Base-by-base conservation (phyloP, 1,140 invertebrate genomes). In the Papilio glaucus region DNA sequence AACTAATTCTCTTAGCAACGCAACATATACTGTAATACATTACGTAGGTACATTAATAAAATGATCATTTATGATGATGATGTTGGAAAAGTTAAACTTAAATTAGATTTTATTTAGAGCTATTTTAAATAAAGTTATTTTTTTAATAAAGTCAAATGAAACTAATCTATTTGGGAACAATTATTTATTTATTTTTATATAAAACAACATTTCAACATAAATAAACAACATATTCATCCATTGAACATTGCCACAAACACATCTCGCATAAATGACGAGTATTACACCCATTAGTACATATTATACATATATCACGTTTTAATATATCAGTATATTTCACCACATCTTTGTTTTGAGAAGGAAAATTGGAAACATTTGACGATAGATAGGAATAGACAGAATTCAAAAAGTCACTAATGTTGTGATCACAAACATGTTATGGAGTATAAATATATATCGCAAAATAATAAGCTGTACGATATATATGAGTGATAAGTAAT, bases 121-220 rank as follows among this genome's bases (percentile, higher is more conserved):
- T n/a, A n/a, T n/a, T n/a, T n/a, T n/a, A n/a, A n/a, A n/a, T n/a
- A n/a, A 61, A 61, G 29, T 33, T 33, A 21, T 29, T 24, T 49
- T 49, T 49, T 0, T 49, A 45, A 29, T 60, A 26, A 29, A 10
- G 10, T 29, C 45, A 53, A 63, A 72, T 67, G 33, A 75, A 53
- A 71, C 38, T 33, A 72, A 6, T 13, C 18, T 18, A 53, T 63
- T 62, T 76, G 71, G 76, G 84, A 88, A 86, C 85, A 87, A 84
- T 73, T 73, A 81, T 86, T 84, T 80, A 49, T 49, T 53, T 79
- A 75, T 82, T 86, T 86, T 82, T 83, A 82, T 84, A 85, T 77
- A 87, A 88, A 90, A 86, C 78, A 87, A 87, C 84, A 80, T 88
- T 77, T 82, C 78, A 90, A 88, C 85, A 79, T 84, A 90, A 85